Percentiles rank a stretch among this genome's conserved stretches.
Conservation (phyloP, 2,113 vertebrate genomes). For the Reinhardtius hippoglossoides region DNA sequence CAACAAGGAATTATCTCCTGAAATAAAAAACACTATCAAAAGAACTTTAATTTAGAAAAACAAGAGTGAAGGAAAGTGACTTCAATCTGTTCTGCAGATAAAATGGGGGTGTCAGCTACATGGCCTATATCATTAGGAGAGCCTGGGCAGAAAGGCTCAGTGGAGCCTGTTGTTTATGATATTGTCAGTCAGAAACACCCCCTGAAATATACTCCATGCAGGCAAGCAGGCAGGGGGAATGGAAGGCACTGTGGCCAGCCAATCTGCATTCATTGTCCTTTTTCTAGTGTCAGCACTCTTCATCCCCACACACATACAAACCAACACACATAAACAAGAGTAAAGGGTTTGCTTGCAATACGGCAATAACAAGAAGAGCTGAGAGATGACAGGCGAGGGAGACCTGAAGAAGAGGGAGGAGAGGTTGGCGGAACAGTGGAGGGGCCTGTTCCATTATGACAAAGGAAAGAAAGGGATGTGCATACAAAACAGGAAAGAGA, state of each 20-base stretch:
- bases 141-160: not conserved
- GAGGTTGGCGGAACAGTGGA: not conserved
- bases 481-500: not conserved
- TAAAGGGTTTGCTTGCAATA: not conserved
- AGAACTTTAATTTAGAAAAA: not conserved
- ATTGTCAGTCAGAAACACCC: not conserved
- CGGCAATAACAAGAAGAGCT: not conserved
- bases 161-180: not conserved
- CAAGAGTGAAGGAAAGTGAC: not conserved
- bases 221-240: not conserved
- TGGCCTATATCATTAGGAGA: not conserved
- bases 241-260: not conserved
- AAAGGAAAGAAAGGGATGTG: not conserved
- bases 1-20: too few relatives aligned
- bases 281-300: constrained; percentile 10
- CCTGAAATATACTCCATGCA: not conserved
- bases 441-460: not conserved
- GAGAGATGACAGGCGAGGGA: not conserved
- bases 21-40: not conserved
- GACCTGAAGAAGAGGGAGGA: not conserved
- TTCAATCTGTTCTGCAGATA: not conserved
- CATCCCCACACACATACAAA: not conserved
- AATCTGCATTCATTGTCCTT: constrained; percentile 20
- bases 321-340: not conserved
- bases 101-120: not conserved